These are phyloP conservation scores for Lates japonicus DNA, from an alignment of 2,797 vertebrate genomes.

Conservation along the genomic window DNA sequence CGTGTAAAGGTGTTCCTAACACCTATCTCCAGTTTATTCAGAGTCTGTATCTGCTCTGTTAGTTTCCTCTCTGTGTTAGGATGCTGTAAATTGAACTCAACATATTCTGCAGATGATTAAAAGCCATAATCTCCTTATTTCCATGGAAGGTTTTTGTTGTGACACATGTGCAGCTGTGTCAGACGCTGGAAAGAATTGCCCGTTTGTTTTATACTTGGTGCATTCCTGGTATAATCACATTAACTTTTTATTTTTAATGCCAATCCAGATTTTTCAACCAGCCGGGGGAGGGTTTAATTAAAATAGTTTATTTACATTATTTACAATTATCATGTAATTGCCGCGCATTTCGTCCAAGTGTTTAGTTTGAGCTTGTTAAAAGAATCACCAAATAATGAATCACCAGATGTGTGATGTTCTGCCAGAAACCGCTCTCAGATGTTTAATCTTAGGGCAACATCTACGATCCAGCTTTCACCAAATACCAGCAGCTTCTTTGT, in stretches of 20 bases:
- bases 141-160: background rate
- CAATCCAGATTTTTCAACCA: background rate
- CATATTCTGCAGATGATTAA: background rate
- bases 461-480: background rate
- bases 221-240: constrained; percentile 10
- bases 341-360: background rate
- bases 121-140: background rate
- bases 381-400: constrained; percentile 4
- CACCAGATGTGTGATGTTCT: background rate
- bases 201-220: constrained; percentile 6
- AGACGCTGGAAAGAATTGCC: constrained; percentile 4
- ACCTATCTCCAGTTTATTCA: background rate
- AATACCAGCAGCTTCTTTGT: background rate
- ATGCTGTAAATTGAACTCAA: background rate
- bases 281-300: background rate
- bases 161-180: constrained; percentile 14
- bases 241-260: background rate
- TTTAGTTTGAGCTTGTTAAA: constrained; percentile 10
- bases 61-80: background rate
- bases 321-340: constrained; percentile 4
- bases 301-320: constrained; percentile 2
- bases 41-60: background rate
- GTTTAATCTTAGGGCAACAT: background rate
- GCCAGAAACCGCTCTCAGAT: background rate
- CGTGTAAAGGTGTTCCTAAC: background rate